Base-by-base conservation (phyloP, 2,797 vertebrate species). In the Okamejei kenojei region DNA sequence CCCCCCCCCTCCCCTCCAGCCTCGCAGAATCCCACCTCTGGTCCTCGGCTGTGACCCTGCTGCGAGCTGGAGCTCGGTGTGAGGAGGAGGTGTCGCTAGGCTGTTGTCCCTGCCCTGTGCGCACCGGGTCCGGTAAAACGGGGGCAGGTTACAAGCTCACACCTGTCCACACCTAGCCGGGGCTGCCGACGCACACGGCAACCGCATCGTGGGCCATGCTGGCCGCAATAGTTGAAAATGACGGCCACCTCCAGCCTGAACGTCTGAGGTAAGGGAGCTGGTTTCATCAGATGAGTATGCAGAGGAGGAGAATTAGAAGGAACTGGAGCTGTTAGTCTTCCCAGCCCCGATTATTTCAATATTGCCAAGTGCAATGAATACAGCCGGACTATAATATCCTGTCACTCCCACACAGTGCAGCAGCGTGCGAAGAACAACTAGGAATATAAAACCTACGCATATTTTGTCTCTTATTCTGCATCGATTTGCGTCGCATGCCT, bases 321-420 rank as follows among this genome's bases (percentile, higher is more conserved):
- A 65, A 65, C 65, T 8, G 63, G 2, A 21, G 58, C 4, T 73
- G 71, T 73, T 73, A 26, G 5, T 73, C 7, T 73, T 21, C 19
- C 19, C 71, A 73, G 19, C 23, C 61, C 5, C n/a, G 10, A n/a
- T 88, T 88, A 88, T 68, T 88, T 63, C 32, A 65, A 32, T 32
- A 35, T 88, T 88, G 61, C 84, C n/a, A 32, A 68, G 7, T n/a
- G 58, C 32, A 65, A 65, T 29, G 7, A 88, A 88, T 19, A 65
- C 65, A 35, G 61, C 61, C 35, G 61, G 61, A 65, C n/a, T 19
- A 7, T 88, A 65, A 88, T 65, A 86, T 63, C 29, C 61, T 35
- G n/a, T 19, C 61, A 17, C 84, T 88, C 84, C 84, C 84, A 88
- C 61, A 32, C 84, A 35, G 7, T 88, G 84, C 84, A 88, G n/a